Base-by-base conservation (phyloP, 2,113 vertebrate species). In the Tachuris rubrigastra region DNA sequence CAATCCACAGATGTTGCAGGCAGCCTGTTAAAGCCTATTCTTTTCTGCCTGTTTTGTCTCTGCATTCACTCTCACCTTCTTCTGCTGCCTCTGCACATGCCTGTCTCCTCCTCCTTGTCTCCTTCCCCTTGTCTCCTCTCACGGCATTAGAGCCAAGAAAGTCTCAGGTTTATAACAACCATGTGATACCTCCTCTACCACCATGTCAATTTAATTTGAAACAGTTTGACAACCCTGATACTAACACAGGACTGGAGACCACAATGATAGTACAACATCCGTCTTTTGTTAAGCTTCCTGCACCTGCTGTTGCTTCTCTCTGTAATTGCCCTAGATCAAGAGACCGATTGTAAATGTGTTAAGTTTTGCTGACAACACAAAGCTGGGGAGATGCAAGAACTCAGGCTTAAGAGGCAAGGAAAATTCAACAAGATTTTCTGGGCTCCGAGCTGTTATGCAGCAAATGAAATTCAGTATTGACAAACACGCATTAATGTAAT, bases 301-400 rank as follows among this genome's bases (percentile, higher is more conserved):
- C 87, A 95, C 86, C 87, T 37, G 85, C 93, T 96, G 58, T 97
- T 97, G 96, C 95, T 97, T 95, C 91, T 95, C 91, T 94, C 95
- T 96, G 97, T 98, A 98, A 98, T 98, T 98, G 97, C 95, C 97
- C 95, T 96, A 97, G 96, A 98, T 98, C 97, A 95, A 95, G 96
- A 98, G 96, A 96, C 97, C 65, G 55, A 96, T 97, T 94, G 97
- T 98, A 98, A 98, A 97, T 72, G 83, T 0, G 33, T 97, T 98
- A 97, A 35, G 50, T 97, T 98, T 97, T 98, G 98, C 98, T 98
- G 98, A 98, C 97, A 97, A 65, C 79, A 96, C 98, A 98, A 96
- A 97, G 88, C 95, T 93, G 82, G 71, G 67, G 67, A 96, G 93
- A 92, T 4, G 6, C 71, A 95, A 95, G 91, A 97, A 88, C 94